Base-by-base conservation (phyloP, 2,888 invertebrate genomes). In the Melanostoma mellinum region DNA sequence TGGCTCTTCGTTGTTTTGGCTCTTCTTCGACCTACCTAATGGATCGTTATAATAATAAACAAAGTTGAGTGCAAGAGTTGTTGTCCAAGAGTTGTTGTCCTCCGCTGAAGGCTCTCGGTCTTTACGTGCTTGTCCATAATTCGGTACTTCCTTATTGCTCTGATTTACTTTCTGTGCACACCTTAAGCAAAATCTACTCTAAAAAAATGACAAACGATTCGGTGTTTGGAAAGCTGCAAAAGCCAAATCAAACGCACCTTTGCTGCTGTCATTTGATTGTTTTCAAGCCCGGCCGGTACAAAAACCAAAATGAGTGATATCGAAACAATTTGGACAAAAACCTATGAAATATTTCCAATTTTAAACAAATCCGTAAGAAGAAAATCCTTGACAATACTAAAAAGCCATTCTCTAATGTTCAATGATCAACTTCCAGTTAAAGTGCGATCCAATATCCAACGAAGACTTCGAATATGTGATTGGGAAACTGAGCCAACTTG, bases 311-410 rank as follows among this genome's bases (percentile, higher is more conserved):
- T 89, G 89, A 85, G 84, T 61, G 87, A 88, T 56, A 86, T 88
- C 52, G 88, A 87, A 50, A 71, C 55, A 6, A 77, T 90, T 72
- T 90, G 90, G 89, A 42, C 75, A 3, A 86, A 88, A 63, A 86
- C 88, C 0, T 55, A 86, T 2, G 86, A 87, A 86, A 86, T 90
- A 63, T 90, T 90, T 85, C 90, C 90, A 32, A 87, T 89, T 61
- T 76, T 90, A 35, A 86, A 88, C 52, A 88, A 88, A 65, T 78
- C 86, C 36, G 90, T 90, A 84, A 79, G 82, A 73, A 38, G 6
- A 4, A 36, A 38, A 0, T 2, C 5, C 2, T 33, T 69, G 32
- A n/a, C 33, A 50, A 33, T 9, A 10, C 36, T 20, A 6, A 44
- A 8, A 86, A 86, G 20, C 20, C 20, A 20, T 20, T 20, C 20